Conservation (phyloP, 2,797 vertebrate species). For the Gambelia wislizenii region DNA sequence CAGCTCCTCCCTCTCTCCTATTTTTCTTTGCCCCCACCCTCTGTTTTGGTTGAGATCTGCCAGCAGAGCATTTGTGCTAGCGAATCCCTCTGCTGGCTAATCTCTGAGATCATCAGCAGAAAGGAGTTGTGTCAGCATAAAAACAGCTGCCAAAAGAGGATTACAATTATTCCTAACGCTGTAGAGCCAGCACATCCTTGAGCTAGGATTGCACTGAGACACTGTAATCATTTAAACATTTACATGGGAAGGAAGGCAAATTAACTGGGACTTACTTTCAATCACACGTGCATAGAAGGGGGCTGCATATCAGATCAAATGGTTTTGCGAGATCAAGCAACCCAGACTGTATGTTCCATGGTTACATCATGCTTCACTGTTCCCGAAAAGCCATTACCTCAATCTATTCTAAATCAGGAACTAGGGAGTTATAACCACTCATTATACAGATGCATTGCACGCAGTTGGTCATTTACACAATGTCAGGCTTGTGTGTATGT, state of each 20-base stretch:
- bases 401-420: background rate
- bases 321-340: background rate
- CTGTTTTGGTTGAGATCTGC: no score
- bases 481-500: background rate
- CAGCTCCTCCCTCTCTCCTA: no score
- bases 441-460: background rate
- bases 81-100: no score
- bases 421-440: background rate
- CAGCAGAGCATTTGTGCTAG: no score
- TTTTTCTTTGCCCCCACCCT: no score
- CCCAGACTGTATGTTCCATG: constrained; percentile 3
- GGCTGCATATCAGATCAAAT: background rate
- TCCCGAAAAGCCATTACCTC: constrained; percentile 4
- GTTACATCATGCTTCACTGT: background rate
- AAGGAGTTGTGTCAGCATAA: no score
- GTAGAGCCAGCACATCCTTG: no score
- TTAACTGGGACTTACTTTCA: background rate
- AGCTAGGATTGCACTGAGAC: background rate
- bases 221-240: background rate
- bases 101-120: no score
- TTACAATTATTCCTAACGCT: no score
- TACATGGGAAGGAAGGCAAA: background rate
- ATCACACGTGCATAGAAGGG: background rate
- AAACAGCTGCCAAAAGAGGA: no score
- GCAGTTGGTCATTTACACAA: background rate